Conservation (phyloP, 2,888 invertebrate species). For the Myathropa florea region DNA sequence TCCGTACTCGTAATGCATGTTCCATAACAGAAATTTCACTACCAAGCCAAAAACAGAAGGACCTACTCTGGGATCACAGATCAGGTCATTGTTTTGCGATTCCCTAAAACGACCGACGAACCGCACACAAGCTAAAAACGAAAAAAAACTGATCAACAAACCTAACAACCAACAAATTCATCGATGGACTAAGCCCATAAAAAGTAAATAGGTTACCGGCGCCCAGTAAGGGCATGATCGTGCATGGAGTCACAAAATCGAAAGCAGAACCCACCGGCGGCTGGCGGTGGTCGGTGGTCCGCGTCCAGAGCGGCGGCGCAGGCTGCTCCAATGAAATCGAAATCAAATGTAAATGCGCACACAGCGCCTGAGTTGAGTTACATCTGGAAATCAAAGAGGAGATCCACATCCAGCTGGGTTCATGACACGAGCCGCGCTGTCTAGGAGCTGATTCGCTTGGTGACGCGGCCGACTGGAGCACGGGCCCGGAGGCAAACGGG, state of each 20-base stretch:
- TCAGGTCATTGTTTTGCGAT: constrained; percentile 66
- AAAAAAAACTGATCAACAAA: constrained; percentile 20
- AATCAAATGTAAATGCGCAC: constrained; percentile 59
- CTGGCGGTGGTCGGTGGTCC: background rate
- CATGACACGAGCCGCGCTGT: background rate
- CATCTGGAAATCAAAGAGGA: constrained; percentile 24
- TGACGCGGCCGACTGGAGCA: no score
- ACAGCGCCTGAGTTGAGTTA: constrained; percentile 10
- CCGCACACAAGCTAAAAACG: background rate
- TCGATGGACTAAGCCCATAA: constrained; percentile 68
- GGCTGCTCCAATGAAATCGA: constrained; percentile 58
- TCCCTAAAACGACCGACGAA: constrained; percentile 11
- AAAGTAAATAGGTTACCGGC: constrained; percentile 70
- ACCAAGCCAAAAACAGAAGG: constrained; percentile 51
- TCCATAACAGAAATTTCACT: constrained; percentile 53
- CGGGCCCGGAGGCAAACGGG: background rate
- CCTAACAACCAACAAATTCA: constrained; percentile 67
- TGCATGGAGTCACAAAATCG: constrained; percentile 65
- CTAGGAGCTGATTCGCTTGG: background rate
- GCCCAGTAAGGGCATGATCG: constrained; percentile 70
- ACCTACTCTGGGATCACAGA: constrained; percentile 62
- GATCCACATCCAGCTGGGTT: background rate
- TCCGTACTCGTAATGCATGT: constrained; percentile 37
- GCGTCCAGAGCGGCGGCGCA: constrained; percentile 17
- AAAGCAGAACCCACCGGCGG: constrained; percentile 43